Conservation (phyloP, 2,888 invertebrate species). For the Nemapogon koenigi region DNA sequence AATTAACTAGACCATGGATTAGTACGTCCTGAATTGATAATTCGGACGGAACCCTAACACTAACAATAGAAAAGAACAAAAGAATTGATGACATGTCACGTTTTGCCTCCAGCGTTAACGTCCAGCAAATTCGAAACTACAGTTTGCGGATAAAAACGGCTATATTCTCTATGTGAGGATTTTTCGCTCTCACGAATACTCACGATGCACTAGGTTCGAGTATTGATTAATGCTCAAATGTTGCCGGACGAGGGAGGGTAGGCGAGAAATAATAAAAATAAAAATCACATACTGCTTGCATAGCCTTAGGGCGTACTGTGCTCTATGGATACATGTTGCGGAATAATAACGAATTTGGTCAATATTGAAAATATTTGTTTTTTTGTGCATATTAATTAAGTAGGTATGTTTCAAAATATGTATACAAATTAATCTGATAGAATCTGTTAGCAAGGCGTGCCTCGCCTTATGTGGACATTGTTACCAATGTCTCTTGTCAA, state of each 20-base stretch:
- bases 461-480: too few species aligned
- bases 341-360: too few species aligned
- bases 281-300: constrained; percentile 5
- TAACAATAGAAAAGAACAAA: background rate
- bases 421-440: too few species aligned
- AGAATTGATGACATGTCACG: background rate
- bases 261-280: constrained; percentile 6
- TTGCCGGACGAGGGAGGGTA: background rate
- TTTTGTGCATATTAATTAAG: too few species aligned
- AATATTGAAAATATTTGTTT: too few species aligned
- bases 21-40: too few species aligned
- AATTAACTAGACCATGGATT: too few species aligned
- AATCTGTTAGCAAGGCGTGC: too few species aligned
- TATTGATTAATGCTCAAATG: constrained; percentile 7
- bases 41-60: too few species aligned
- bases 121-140: constrained; percentile 7
- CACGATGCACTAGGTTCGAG: constrained; percentile 2
- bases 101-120: background rate
- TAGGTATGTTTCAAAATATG: too few species aligned
- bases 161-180: constrained; percentile 6
- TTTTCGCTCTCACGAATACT: constrained; percentile 5
- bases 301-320: constrained; percentile 1
- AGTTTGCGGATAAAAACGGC: constrained; percentile 8
- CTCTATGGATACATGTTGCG: too few species aligned
- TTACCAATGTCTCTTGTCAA: too few species aligned